A percentile compares a stretch with the other conserved stretches of the same genome.
Evolutionary conservation across 2,113 vertebrate genomes (phyloP).

Genomic region (Vulpes lagopus): DNA sequence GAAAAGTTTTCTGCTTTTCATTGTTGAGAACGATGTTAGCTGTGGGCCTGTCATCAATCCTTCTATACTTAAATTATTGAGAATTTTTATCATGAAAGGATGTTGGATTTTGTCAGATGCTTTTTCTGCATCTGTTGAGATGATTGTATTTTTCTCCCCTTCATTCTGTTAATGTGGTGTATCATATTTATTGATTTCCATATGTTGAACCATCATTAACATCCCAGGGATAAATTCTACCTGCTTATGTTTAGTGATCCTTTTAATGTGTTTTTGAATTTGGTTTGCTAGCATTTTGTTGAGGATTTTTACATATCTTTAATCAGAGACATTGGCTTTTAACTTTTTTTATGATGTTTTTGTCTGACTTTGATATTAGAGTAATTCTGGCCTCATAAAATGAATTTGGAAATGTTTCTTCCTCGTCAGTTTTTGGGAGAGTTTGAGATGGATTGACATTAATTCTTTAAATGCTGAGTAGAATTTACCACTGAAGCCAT

Average conservation of each 20-base stretch:
- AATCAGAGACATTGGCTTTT: neutral
- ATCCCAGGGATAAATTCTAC: neutral
- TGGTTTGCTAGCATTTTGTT: neutral
- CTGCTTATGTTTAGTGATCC: neutral
- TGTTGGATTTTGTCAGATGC: neutral
- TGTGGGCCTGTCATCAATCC: neutral
- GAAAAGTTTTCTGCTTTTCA: neutral
- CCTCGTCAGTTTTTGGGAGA: neutral
- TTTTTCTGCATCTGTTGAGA: neutral
- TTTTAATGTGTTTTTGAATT: neutral
- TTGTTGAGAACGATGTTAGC: neutral
- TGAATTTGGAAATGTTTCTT: neutral
- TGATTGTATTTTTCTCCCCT: neutral
- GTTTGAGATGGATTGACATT: neutral
- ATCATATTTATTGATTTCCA: neutral
- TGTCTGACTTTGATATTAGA: neutral
- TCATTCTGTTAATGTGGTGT: neutral
- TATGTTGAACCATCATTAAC: neutral
- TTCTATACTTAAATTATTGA: neutral
- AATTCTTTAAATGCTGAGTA: neutral
- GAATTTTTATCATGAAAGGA: neutral
- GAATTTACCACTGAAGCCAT: neutral
- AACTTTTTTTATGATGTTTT: neutral
- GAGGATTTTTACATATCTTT: neutral
- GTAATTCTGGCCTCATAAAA: neutral